phyloP scores from a whole-genome alignment of 2,113 vertebrate species.

The Tupaia chinensis region DNA sequence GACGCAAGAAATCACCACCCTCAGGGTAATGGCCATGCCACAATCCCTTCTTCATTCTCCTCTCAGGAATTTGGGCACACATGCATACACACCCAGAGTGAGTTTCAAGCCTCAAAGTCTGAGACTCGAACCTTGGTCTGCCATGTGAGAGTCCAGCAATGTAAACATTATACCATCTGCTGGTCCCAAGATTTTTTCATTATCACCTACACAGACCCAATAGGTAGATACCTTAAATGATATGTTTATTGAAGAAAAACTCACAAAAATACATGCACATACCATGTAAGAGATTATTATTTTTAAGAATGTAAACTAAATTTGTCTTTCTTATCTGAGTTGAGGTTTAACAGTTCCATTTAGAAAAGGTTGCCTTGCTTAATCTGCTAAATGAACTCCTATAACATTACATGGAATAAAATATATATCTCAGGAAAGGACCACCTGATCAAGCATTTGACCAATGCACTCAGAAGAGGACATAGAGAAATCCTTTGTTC shows the following conservation, averaged over 20 bases:
- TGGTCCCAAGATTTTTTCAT: background rate
- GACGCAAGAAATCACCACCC: no score
- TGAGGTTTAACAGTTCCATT: background rate
- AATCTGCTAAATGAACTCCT: slow-evolving; percentile 36
- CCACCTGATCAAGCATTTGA: slow-evolving; percentile 30
- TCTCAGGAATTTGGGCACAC: no score
- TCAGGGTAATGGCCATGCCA: no score
- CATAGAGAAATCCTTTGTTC: background rate
- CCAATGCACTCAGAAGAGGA: background rate
- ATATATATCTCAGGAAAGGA: background rate
- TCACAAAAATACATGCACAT: background rate
- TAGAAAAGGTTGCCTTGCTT: slow-evolving; percentile 39
- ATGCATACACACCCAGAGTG: no score
- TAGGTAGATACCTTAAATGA: slow-evolving; percentile 43
- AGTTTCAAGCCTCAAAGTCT: no score
- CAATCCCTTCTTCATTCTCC: no score
- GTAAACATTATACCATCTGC: no score
- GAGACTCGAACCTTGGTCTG: no score
- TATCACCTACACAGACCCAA: background rate
- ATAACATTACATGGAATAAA: background rate
- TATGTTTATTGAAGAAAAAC: background rate
- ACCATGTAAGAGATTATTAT: background rate
- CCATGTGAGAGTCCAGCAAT: no score
- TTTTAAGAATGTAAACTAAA: background rate
- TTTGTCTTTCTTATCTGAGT: slow-evolving; percentile 25